Evolutionary conservation across 2,797 vertebrate genomes (phyloP), one percentile per base, ranked within the genome.

Genomic region (Lacerta bilineata): DNA sequence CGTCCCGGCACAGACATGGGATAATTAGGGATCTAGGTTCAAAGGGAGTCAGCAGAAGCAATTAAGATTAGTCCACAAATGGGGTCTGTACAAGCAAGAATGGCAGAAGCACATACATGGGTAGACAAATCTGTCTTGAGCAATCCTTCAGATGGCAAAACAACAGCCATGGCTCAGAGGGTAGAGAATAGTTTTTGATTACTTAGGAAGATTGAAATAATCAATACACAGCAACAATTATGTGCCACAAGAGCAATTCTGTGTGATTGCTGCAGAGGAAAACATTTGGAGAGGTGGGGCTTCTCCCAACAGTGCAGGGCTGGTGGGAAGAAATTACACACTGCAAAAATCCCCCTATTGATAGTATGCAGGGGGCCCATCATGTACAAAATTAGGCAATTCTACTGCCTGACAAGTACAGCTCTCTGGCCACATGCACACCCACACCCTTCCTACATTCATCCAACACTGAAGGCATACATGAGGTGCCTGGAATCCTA

Each of bases 1-100:
- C 18, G 41, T 80, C 83, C 83, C 64, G 41, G 82, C 55, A 80
- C 75, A 84, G 76, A 75, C 75, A 80, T 80, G 27, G 36, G 83
- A 41, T 84, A 76, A 84, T 36, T 84, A 76, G 68, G 29, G 61
- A 80, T 84, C n/a, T 74, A 84, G 39, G 15, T 75, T 80, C 77
- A 84, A 59, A 71, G 71, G 81, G 5, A 80, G 41, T n/a, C 76
- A 90, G 81, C 68, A 80, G 20, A 84, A 66, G 68, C 68, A 68
- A 84, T 80, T 90, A 84, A 79, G 33, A 43, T 80, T 84, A 75
- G 33, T 75, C 76, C 39, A 50, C 17, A 55, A 80, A 80, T 80
- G 15, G 17, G 77, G 59, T 78, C 43, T 27, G 27, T 23, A 8
- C 61, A 76, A 86, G 20, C 55, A 39, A 64, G 29, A 83, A 83